Evolutionary conservation across 2,113 vertebrate genomes (phyloP).

Genomic region (Patagioenas fasciata): DNA sequence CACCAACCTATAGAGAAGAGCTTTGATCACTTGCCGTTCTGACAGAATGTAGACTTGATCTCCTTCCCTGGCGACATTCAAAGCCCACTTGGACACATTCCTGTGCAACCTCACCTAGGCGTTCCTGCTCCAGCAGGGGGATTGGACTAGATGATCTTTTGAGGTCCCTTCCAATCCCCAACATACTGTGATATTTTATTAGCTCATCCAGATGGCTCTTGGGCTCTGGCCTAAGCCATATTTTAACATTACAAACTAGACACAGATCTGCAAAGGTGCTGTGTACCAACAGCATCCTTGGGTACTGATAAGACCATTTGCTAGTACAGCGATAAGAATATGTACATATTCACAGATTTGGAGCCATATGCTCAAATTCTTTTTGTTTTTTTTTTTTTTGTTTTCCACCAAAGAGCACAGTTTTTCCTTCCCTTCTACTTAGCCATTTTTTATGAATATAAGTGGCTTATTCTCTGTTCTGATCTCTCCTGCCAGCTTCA

Average conservation of each 20-base stretch:
- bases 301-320: not conserved
- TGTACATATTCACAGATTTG: constrained; percentile 1
- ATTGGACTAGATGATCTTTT: too few relatives aligned
- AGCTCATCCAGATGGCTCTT: not conserved
- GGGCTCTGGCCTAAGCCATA: not conserved
- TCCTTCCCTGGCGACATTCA: too few relatives aligned
- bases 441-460: not conserved
- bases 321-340: not conserved
- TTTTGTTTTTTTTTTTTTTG: constrained; percentile 26
- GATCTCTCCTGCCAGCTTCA: constrained; percentile 19
- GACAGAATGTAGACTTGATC: not conserved
- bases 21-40: not conserved
- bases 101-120: too few relatives aligned
- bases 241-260: not conserved
- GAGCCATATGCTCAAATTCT: constrained; percentile 28
- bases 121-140: too few relatives aligned
- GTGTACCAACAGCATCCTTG: not conserved
- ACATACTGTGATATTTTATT: too few relatives aligned
- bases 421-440: not conserved
- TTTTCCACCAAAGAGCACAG: not conserved
- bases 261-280: not conserved
- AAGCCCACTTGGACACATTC: too few relatives aligned
- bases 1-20: not conserved
- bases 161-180: too few relatives aligned
- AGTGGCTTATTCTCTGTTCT: constrained; percentile 2